Base-by-base conservation (phyloP, 2,888 invertebrate genomes). In the Pteria penguin region DNA sequence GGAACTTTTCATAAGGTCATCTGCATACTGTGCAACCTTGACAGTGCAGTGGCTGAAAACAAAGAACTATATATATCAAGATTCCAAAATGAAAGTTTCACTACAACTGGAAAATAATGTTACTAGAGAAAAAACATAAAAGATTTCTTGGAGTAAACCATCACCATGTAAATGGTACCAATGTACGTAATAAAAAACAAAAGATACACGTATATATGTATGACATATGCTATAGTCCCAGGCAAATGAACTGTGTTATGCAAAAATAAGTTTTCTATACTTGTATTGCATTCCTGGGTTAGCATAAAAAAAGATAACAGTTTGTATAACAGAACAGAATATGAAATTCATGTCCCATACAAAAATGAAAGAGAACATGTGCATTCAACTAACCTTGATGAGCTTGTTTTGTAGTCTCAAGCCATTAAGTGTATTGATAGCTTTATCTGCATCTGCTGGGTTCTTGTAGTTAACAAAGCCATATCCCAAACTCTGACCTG, bases 381-480 rank as follows among this genome's bases (percentile, higher is more conserved):
- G 29, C 8, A 58, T 14, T 55, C 22, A 29, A 52, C 81, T 73
- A 85, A 90, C 89, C 95, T 99, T 99, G 91, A 99, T 99, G 62
- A 98, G 99, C 95, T 99, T 99, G 93, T 99, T 99, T 93, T 99
- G 99, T 87, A 99, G 95, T 84, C 99, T 95, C 87, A 99, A 95
- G 81, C 99, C 99, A 93, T 99, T 99, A 87, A 99, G 95, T 74
- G 98, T 98, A 93, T 96, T 96, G 92, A 99, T 98, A 80, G 99
- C 99, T 93, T 99, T 98, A 92, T 98, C 97, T 79, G 99, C 99
- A 93, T 99, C 99, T 93, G 98, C 98, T 71, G 97, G 95, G 86
- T 97, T 95, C 93, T 97, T 97, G 94, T 99, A 99, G 94, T 99
- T 99, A 91, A 99, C 99, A 94, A 99, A 99, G 87, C 99, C 99